These are phyloP conservation scores for Pleuronectes platessa DNA, from an alignment of 2,113 vertebrate genomes.

Conservation along the genomic window DNA sequence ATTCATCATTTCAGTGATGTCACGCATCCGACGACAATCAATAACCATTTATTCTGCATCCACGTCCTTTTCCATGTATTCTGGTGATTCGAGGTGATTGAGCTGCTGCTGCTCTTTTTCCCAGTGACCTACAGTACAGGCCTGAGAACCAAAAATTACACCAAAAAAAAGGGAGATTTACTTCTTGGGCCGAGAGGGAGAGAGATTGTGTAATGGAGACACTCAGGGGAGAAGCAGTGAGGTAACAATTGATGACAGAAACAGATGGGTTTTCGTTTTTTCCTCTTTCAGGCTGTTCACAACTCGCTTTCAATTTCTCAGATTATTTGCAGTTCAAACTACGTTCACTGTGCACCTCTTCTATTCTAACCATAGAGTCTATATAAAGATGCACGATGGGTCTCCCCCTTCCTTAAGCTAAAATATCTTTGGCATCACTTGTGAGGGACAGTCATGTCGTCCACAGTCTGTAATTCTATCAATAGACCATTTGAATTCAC, in stretches of 20 bases:
- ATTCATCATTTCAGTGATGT: not conserved
- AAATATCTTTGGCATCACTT: too few relatives aligned
- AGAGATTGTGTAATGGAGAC: slow-evolving; percentile 44
- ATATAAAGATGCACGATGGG: too few relatives aligned
- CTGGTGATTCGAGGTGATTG: not conserved
- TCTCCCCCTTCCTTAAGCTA: too few relatives aligned
- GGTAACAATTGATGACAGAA: slow-evolving; percentile 43
- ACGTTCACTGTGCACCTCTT: slow-evolving; percentile 11
- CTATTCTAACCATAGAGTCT: not conserved
- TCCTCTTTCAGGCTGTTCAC: not conserved
- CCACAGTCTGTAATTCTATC: not conserved
- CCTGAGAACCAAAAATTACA: not conserved
- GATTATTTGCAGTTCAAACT: slow-evolving; percentile 7
- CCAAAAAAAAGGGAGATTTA: not conserved
- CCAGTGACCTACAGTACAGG: not conserved
- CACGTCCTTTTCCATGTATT: not conserved
- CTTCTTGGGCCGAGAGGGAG: slow-evolving; percentile 7
- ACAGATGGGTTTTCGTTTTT: slow-evolving; percentile 46
- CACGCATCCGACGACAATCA: slow-evolving; percentile 4
- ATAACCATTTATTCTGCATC: not conserved
- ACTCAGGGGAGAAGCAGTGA: slow-evolving; percentile 1
- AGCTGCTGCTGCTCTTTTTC: not conserved
- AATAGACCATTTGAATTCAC: slow-evolving; percentile 26
- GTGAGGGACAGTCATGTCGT: too few relatives aligned
- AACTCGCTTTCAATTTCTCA: slow-evolving; percentile 21